These are phyloP conservation scores for Drosophila antonietae DNA, from an alignment of 2,888 invertebrate species.

Conservation along the genomic window DNA sequence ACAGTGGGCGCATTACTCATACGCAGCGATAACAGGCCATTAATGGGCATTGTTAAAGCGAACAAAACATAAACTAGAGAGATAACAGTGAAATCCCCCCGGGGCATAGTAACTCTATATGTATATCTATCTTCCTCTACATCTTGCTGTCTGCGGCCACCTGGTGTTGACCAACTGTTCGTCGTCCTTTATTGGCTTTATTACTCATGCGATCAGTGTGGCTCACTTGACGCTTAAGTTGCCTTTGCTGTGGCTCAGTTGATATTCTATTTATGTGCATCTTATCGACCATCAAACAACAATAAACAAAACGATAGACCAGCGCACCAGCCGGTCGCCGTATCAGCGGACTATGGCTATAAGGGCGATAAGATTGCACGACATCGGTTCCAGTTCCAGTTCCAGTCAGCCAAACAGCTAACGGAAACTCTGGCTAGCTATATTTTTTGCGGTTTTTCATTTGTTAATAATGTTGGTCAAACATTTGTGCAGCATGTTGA, in stretches of 20 bases:
- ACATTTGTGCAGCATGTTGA: slow-evolving; percentile 34
- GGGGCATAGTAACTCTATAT: neutral
- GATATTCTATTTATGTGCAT: slow-evolving; percentile 3
- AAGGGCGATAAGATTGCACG: slow-evolving; percentile 42
- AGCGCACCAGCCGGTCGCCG: neutral
- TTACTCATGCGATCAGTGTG: slow-evolving; percentile 52
- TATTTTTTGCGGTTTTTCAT: neutral
- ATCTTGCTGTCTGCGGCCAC: neutral
- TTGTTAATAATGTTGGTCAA: slow-evolving; percentile 28
- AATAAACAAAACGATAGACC: slow-evolving; percentile 34
- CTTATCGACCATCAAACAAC: slow-evolving; percentile 40
- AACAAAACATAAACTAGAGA: neutral
- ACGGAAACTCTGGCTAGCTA: neutral
- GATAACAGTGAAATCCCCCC: slow-evolving; percentile 4
- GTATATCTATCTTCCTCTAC: too few relatives aligned
- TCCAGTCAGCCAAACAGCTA: slow-evolving; percentile 6
- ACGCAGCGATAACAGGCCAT: slow-evolving; percentile 9
- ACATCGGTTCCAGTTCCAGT: slow-evolving; percentile 7
- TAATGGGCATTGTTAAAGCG: neutral
- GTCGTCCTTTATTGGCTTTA: slow-evolving; percentile 32
- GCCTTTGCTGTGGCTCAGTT: neutral
- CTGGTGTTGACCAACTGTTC: slow-evolving; percentile 5
- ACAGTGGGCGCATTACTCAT: slow-evolving; percentile 9
- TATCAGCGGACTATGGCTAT: slow-evolving; percentile 24
- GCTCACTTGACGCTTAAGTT: neutral